Evolutionary conservation across 2,888 invertebrate genomes (phyloP), one percentile per base, ranked within the genome.

Genomic region (Nebria salina): DNA sequence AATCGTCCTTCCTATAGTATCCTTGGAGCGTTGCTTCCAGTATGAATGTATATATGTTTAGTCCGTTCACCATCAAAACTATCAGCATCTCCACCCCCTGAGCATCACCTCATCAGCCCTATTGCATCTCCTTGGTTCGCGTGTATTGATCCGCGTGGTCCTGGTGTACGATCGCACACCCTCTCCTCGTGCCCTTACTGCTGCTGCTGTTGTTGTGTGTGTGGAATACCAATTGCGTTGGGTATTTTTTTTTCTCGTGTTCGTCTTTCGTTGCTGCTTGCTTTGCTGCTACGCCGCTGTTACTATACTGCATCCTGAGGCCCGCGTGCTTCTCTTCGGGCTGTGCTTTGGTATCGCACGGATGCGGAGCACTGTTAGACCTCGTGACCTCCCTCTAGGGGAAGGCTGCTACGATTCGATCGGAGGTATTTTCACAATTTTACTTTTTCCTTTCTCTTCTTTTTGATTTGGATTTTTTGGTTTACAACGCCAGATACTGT

Each of bases 221-320:
- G 90, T 91, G 91, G 91, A 91, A 91, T 91, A 91, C 91, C 91
- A 91, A 91, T 91, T 91, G 91, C 90, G 89, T 90, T 89, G 90
- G 90, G 87, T 90, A 90, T 91, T 90, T 91, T 90, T 20, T 90
- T 86, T 84, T 86, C 87, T 86, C 86, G 87, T 86, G 84, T 84
- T 82, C 84, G 81, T 75, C 77, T 85, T 84, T 70, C 70, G 25
- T 34, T 13, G 26, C 70, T 7, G 70, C 25, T 34, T 34, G 34
- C 20, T 34, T 70, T 70, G 20, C 70, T 70, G 70, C 25, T 26
- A 25, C 70, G 34, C 25, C 25, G 70, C 34, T 70, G 70, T 34
- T 25, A 70, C 15, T 11, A 34, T 34, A 26, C 25, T 25, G 70
- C 26, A 11, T 70, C 70, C 70, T 70, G 25, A 26, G 25, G 25